A percentile compares a stretch with the other conserved stretches of the same genome.
phyloP scores from a whole-genome alignment of 2,797 vertebrate genomes.

The Crotalus adamanteus region DNA sequence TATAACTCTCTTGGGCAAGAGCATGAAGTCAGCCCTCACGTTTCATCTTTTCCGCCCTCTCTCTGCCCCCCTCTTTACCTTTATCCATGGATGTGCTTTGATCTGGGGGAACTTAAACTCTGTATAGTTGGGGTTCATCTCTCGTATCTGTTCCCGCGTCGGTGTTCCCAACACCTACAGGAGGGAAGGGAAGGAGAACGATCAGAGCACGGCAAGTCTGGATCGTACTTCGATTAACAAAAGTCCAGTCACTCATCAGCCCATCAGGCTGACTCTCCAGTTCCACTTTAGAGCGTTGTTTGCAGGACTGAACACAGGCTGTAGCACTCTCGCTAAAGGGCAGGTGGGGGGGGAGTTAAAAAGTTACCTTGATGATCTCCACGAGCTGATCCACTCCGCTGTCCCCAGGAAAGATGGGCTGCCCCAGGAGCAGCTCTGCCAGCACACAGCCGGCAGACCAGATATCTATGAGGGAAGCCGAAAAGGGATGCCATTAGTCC shows the following conservation, averaged over 20 bases:
- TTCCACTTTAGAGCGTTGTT: background rate
- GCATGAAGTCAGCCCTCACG: no score
- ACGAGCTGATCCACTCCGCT: conserved; percentile 94
- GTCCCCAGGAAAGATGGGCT: conserved; percentile 93
- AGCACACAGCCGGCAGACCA: conserved; percentile 95
- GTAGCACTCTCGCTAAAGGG: background rate
- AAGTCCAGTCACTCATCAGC: no score
- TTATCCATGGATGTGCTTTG: conserved; percentile 95
- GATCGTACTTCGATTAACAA: background rate
- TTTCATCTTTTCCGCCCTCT: background rate
- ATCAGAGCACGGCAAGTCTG: background rate
- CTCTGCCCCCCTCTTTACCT: conserved; percentile 67
- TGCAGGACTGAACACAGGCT: background rate
- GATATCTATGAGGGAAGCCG: conserved; percentile 73
- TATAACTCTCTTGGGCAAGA: no score
- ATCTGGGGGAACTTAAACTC: conserved; percentile 97
- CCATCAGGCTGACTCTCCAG: background rate
- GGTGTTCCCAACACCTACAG: conserved; percentile 90
- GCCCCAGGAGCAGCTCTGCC: conserved; percentile 88
- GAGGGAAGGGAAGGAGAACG: background rate
- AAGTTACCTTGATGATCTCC: conserved; percentile 90
- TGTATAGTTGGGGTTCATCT: conserved; percentile 97
- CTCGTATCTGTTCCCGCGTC: conserved; percentile 92
- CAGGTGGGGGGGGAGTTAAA: background rate
- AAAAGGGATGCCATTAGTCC: background rate